A percentile compares a stretch with the other conserved stretches of the same genome.
phyloP scores from a whole-genome alignment of 2,888 invertebrate genomes.

The Ctenicera cuprea region DNA sequence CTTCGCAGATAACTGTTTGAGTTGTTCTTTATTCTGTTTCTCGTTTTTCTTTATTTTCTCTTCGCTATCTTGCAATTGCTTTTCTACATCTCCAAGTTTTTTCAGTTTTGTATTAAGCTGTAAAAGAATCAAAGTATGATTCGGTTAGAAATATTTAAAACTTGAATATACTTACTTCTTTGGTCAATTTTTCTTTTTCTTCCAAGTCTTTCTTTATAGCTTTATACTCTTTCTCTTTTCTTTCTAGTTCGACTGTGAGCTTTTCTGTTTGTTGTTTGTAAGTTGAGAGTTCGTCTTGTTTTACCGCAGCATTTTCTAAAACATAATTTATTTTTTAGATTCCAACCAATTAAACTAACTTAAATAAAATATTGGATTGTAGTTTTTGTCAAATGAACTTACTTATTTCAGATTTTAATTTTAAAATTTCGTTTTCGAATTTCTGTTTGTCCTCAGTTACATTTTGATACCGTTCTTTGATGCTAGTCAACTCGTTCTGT shows the following conservation, averaged over 20 bases:
- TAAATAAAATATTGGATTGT: not conserved
- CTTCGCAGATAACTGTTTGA: constrained; percentile 78
- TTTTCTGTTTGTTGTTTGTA: constrained; percentile 80
- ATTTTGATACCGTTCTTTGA: constrained; percentile 72
- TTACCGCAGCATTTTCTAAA: constrained; percentile 75
- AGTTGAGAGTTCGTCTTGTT: constrained; percentile 75
- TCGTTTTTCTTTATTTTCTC: constrained; percentile 79
- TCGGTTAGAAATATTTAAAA: not conserved
- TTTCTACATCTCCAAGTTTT: constrained; percentile 79
- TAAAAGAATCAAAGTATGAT: not conserved
- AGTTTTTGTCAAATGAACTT: constrained; percentile 35
- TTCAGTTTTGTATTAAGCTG: constrained; percentile 76
- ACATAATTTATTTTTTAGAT: constrained; percentile 11
- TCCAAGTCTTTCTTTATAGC: constrained; percentile 78
- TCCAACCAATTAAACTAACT: not conserved
- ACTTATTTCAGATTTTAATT: constrained; percentile 64
- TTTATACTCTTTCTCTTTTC: constrained; percentile 79
- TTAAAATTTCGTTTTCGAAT: constrained; percentile 73
- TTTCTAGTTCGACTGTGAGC: constrained; percentile 78
- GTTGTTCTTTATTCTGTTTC: constrained; percentile 77
- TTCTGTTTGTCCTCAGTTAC: constrained; percentile 74
- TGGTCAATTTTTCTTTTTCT: constrained; percentile 77
- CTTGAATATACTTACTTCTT: constrained; percentile 72
- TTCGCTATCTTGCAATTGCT: constrained; percentile 80
- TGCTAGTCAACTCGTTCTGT: constrained; percentile 73